These are phyloP conservation scores for Acutogordius australiensis DNA, from an alignment of 2,888 invertebrate species.

Conservation along the genomic window DNA sequence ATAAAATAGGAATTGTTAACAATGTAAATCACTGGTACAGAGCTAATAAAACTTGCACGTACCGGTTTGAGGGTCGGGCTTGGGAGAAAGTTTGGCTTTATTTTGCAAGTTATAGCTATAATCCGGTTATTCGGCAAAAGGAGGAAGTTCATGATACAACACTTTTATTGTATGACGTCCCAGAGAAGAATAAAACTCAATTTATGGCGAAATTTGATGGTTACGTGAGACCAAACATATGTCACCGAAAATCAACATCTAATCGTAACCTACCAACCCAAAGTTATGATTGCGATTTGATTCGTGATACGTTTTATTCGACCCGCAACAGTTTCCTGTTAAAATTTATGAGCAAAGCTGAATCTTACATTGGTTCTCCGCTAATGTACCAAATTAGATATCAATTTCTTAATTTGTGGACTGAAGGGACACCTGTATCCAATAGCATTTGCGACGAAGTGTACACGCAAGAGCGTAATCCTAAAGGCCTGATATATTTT, in stretches of 20 bases:
- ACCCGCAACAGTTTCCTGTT: not conserved
- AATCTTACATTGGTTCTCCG: not conserved
- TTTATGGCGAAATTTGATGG: not conserved
- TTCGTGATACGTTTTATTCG: not conserved
- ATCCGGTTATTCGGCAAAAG: not conserved
- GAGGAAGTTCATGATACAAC: not conserved
- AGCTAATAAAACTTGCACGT: not conserved
- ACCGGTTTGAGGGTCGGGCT: not conserved
- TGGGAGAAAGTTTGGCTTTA: constrained; percentile 4
- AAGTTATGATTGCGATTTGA: not conserved
- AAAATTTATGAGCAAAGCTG: not conserved
- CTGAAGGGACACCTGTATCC: not conserved
- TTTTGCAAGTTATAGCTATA: not conserved
- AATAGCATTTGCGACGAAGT: not conserved
- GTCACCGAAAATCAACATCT: not conserved
- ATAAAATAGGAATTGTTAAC: not conserved
- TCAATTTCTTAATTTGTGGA: not conserved
- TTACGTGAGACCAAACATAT: not conserved
- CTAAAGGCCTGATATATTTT: not conserved
- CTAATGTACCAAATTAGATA: not conserved
- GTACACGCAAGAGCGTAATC: not conserved
- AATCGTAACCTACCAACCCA: no score
- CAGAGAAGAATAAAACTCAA: not conserved
- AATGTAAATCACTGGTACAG: constrained; percentile 1
- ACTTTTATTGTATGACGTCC: not conserved